These are phyloP conservation scores for Pedetes capensis DNA, from an alignment of 2,113 vertebrate species.

Conservation along the genomic window DNA sequence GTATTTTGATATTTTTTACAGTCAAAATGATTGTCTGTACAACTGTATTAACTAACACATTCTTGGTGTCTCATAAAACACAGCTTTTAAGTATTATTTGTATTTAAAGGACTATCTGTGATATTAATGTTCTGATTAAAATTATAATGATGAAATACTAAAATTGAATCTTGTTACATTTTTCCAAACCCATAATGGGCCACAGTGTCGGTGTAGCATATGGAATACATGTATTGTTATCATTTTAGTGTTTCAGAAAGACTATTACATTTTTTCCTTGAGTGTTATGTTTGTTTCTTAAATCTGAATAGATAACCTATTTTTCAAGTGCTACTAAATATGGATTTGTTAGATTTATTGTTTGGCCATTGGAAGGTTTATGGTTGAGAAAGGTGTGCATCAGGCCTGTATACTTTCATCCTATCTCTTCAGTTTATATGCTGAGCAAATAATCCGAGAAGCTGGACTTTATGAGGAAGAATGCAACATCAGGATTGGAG, in stretches of 20 bases:
- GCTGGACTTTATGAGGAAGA: no score
- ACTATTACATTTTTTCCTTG: not conserved
- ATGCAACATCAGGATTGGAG: no score
- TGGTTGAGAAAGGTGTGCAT: no score
- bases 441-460: no score
- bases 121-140: constrained; percentile 67
- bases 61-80: constrained; percentile 13
- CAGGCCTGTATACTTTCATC: no score
- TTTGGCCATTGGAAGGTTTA: not conserved
- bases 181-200: not conserved
- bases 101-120: constrained; percentile 30
- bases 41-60: not conserved
- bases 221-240: not conserved
- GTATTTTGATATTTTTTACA: constrained; percentile 9
- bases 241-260: constrained; percentile 2
- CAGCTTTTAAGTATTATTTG: constrained; percentile 2
- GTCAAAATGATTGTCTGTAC: not conserved
- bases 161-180: not conserved
- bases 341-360: not conserved
- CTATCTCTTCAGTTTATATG: no score
- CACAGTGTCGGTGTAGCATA: no score
- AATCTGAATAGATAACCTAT: constrained; percentile 3
- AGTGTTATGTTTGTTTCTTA: not conserved
- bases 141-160: not conserved
- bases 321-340: constrained; percentile 6